Percentiles rank a stretch among this genome's conserved stretches.
phyloP scores from a whole-genome alignment of 2,888 invertebrate species.

The Trilocha varians region DNA sequence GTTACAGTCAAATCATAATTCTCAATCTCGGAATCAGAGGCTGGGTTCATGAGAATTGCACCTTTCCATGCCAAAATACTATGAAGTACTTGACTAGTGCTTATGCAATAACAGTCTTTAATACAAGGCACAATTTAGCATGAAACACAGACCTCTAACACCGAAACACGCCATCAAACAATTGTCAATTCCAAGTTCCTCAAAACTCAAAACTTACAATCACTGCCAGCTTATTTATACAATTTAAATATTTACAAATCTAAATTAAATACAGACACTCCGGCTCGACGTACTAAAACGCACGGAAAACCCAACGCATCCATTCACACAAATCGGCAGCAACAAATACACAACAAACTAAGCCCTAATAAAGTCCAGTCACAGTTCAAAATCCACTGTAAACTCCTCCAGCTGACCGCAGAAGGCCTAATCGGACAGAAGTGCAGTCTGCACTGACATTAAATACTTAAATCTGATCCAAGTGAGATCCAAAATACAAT shows the following conservation, averaged over 20 bases:
- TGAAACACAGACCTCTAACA: constrained; percentile 17
- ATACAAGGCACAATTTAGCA: not conserved
- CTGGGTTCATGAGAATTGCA: not conserved
- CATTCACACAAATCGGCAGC: constrained; percentile 30
- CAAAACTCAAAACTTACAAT: constrained; percentile 61
- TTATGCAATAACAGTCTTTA: not conserved
- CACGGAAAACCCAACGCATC: constrained; percentile 34
- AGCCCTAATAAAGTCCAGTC: constrained; percentile 36
- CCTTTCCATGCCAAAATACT: not conserved
- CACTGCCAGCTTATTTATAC: constrained; percentile 47
- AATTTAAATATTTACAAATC: constrained; percentile 57
- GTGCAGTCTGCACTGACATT: constrained; percentile 23
- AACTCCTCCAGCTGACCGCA: constrained; percentile 6
- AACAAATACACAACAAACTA: constrained; percentile 29
- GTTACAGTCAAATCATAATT: not conserved
- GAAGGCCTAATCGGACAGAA: too few relatives aligned
- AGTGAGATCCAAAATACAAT: constrained; percentile 32
- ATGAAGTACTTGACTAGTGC: not conserved
- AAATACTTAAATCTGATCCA: constrained; percentile 37
- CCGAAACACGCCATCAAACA: constrained; percentile 22
- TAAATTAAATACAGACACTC: constrained; percentile 32
- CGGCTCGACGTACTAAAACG: constrained; percentile 54
- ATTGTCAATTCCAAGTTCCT: constrained; percentile 31
- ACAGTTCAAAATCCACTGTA: constrained; percentile 23
- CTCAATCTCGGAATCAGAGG: not conserved